A percentile compares a stretch with the other conserved stretches of the same genome.
Conservation (phyloP, 2,113 vertebrate species). For the Tachysurus fulvidraco region DNA sequence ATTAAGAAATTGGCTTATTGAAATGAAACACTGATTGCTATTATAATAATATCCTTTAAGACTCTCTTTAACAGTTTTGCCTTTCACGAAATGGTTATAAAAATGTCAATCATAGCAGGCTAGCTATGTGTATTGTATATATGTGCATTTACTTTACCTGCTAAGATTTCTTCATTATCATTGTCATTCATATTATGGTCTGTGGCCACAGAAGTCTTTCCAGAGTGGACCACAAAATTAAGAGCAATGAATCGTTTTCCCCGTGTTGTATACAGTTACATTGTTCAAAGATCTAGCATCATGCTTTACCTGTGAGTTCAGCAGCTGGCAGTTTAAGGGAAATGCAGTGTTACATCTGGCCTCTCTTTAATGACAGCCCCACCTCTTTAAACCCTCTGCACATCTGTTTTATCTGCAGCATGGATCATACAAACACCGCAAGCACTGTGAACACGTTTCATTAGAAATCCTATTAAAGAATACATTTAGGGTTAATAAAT, state of each 20-base stretch:
- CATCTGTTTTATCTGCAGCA: constrained; percentile 2
- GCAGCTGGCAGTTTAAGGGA: constrained; percentile 15
- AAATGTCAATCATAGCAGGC: not conserved
- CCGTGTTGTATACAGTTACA: not conserved
- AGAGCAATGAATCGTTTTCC: not conserved
- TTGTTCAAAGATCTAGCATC: not conserved
- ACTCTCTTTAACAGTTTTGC: not conserved
- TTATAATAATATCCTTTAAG: not conserved
- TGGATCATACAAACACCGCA: not conserved
- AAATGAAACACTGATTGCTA: not conserved
- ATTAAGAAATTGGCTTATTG: not conserved
- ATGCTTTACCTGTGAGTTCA: constrained; percentile 1
- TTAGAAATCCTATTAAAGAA: not conserved
- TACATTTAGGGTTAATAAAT: not conserved
- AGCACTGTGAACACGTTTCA: not conserved
- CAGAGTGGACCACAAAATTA: not conserved
- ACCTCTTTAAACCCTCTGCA: not conserved
- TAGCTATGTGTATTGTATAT: not conserved
- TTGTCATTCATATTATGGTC: not conserved
- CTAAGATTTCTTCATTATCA: not conserved
- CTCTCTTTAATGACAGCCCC: constrained; percentile 14
- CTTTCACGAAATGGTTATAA: not conserved
- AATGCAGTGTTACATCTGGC: constrained; percentile 9
- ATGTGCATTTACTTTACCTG: not conserved
- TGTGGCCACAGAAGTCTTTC: not conserved